Evolutionary conservation across 2,888 invertebrate genomes (phyloP).

Genomic region (Scaptomyza parva): DNA sequence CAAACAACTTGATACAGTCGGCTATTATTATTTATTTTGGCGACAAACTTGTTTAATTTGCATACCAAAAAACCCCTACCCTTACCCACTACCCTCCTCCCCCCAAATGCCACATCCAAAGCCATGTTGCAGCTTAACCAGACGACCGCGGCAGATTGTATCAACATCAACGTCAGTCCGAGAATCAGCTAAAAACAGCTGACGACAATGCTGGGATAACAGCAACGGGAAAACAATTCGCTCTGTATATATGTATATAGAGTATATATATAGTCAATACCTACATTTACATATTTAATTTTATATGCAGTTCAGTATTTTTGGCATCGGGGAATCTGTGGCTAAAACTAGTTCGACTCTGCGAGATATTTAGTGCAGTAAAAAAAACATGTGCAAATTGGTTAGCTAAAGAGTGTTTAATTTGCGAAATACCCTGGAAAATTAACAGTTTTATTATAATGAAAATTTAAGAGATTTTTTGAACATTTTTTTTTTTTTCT

Average conservation of each 20-base stretch:
- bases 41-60: constrained; percentile 77
- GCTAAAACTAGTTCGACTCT: constrained; percentile 70
- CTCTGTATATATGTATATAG: neutral
- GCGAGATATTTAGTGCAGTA: constrained; percentile 70
- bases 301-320: constrained; percentile 76
- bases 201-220: constrained; percentile 66
- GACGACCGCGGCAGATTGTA: constrained; percentile 31
- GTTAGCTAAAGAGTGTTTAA: neutral
- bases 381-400: constrained; percentile 36
- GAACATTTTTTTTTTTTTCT: too few relatives aligned
- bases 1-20: constrained; percentile 47
- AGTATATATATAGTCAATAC: neutral
- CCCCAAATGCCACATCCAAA: constrained; percentile 23
- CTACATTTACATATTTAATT: constrained; percentile 57
- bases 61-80: constrained; percentile 49
- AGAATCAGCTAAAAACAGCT: constrained; percentile 27
- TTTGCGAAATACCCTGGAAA: constrained; percentile 4
- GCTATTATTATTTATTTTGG: constrained; percentile 56
- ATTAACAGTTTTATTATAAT: neutral
- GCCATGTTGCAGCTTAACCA: constrained; percentile 30
- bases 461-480: too few relatives aligned
- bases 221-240: constrained; percentile 37
- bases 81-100: too few relatives aligned
- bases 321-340: constrained; percentile 55
- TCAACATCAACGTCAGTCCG: constrained; percentile 23